Percentiles rank a stretch among this genome's conserved stretches.
Conservation (phyloP, 1,140 invertebrate species). For the Wasmannia auropunctata region DNA sequence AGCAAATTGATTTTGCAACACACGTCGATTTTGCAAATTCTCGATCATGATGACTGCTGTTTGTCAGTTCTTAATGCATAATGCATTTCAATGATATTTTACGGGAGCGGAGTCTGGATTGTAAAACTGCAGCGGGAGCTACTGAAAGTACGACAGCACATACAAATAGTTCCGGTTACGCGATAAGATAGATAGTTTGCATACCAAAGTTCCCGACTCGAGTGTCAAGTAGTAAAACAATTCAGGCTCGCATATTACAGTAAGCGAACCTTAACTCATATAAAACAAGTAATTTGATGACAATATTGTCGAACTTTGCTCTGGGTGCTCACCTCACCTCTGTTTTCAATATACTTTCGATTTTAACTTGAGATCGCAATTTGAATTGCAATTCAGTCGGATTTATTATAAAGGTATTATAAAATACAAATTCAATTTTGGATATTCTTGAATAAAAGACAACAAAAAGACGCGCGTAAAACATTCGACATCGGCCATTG, state of each 20-base stretch:
- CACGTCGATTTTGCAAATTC: neutral
- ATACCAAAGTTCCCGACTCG: neutral
- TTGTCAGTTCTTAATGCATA: neutral
- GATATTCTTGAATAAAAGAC: neutral
- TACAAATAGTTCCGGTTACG: conserved; percentile 8
- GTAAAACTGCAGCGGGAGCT: neutral
- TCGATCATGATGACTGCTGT: neutral
- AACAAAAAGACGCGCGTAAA: neutral
- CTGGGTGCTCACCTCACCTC: neutral
- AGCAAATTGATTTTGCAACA: neutral
- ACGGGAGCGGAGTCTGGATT: neutral
- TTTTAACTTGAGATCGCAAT: neutral
- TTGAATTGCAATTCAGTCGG: too few species aligned
- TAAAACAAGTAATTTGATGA: conserved; percentile 32
- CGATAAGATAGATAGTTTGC: conserved; percentile 41
- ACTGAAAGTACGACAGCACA: neutral
- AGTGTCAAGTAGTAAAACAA: conserved; percentile 44
- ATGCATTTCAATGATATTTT: neutral
- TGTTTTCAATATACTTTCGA: neutral
- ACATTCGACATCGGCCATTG: neutral
- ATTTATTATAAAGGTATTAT: neutral
- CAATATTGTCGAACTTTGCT: conserved; percentile 8
- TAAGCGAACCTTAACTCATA: neutral
- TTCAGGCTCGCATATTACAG: neutral
- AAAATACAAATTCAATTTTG: neutral